These are phyloP conservation scores for Drosophila mettleri DNA, from an alignment of 2,888 invertebrate species.

Conservation along the genomic window DNA sequence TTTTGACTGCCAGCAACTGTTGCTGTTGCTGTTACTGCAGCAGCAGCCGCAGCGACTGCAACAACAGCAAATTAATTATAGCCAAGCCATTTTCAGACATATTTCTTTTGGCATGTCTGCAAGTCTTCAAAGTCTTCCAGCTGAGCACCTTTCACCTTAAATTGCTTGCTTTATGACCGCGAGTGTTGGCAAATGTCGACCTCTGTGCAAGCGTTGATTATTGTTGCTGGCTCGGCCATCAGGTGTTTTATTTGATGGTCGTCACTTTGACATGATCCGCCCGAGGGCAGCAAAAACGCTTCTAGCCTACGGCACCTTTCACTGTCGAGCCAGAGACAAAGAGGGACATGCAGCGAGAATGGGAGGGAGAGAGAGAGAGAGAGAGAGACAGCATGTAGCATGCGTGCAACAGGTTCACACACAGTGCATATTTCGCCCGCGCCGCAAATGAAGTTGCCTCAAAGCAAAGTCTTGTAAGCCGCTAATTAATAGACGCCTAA, in stretches of 20 bases:
- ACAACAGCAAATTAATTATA: conserved; percentile 74
- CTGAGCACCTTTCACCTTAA: conserved; percentile 79
- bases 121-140: conserved; percentile 35
- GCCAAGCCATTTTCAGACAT: conserved; percentile 70
- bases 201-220: conserved; percentile 60
- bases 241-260: conserved; percentile 37
- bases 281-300: conserved; percentile 38
- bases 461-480: conserved; percentile 55
- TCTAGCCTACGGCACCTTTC: conserved; percentile 62
- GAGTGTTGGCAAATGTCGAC: conserved; percentile 69
- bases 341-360: neutral
- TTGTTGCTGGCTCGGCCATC: conserved; percentile 26
- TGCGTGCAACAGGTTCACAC: conserved; percentile 52
- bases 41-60: conserved; percentile 43
- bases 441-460: conserved; percentile 41
- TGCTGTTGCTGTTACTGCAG: conserved; percentile 20
- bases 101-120: conserved; percentile 42
- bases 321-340: conserved; percentile 27
- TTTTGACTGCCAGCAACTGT: conserved; percentile 70
- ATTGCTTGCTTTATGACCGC: conserved; percentile 78
- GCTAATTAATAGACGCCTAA: conserved; percentile 68
- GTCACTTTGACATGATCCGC: conserved; percentile 36
- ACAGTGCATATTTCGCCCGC: conserved; percentile 15
- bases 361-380: neutral
- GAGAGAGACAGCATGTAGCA: neutral